Conservation (phyloP, 2,797 vertebrate genomes). For the Meda fulgida region DNA sequence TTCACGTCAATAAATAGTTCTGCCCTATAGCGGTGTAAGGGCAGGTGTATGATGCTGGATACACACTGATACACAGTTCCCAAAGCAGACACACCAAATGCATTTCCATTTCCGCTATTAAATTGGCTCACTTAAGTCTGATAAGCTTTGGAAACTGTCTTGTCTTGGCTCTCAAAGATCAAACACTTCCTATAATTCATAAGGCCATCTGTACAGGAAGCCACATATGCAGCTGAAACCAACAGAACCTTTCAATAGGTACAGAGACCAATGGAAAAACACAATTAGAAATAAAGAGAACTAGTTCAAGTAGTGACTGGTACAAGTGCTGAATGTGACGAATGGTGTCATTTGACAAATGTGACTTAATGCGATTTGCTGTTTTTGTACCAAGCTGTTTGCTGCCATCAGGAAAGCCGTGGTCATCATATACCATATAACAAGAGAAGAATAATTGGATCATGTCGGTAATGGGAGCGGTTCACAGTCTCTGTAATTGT, state of each 20-base stretch:
- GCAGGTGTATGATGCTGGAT: conserved; percentile 7
- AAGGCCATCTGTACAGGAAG: conserved; percentile 47
- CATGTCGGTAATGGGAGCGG: neutral
- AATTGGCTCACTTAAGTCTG: conserved; percentile 70
- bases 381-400: conserved; percentile 24
- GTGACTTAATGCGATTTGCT: conserved; percentile 27
- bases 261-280: conserved; percentile 25
- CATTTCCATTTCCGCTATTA: conserved; percentile 76
- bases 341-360: conserved; percentile 34
- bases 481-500: neutral
- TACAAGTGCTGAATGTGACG: conserved; percentile 21
- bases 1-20: neutral
- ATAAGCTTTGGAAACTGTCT: conserved; percentile 67
- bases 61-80: conserved; percentile 15
- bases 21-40: neutral
- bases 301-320: conserved; percentile 15
- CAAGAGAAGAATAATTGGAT: conserved; percentile 14
- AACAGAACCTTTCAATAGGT: conserved; percentile 37
- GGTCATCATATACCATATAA: neutral
- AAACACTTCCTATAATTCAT: conserved; percentile 63
- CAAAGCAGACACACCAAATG: conserved; percentile 44
- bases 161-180: conserved; percentile 63
- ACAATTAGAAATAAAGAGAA: conserved; percentile 26
- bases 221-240: conserved; percentile 42
- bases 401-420: neutral